Conservation (phyloP, 2,888 invertebrate genomes). For the Charanyca ferruginea region DNA sequence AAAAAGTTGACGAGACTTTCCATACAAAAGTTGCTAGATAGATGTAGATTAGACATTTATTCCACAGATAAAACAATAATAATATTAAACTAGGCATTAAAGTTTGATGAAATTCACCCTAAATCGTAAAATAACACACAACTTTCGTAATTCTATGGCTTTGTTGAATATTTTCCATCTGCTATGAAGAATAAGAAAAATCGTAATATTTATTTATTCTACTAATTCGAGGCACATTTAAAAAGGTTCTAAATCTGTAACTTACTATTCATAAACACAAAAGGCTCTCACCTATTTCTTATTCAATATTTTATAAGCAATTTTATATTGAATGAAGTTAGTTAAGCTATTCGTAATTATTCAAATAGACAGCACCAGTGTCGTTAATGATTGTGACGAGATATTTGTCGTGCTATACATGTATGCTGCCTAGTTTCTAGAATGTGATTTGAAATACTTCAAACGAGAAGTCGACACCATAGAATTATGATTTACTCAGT, state of each 20-base stretch:
- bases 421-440: too few species aligned
- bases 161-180: not conserved
- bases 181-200: not conserved
- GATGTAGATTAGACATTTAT: too few species aligned
- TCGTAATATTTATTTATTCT: too few species aligned
- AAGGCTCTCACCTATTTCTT: slow-evolving; percentile 23
- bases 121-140: too few species aligned
- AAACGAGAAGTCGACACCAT: not conserved
- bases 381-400: too few species aligned
- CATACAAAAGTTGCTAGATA: too few species aligned
- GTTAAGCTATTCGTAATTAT: not conserved
- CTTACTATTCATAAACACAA: not conserved
- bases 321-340: slow-evolving; percentile 27
- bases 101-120: too few species aligned
- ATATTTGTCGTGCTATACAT: too few species aligned
- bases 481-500: not conserved
- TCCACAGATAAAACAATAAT: too few species aligned
- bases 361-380: not conserved
- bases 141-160: not conserved
- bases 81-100: too few species aligned
- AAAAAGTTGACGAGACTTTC: too few species aligned
- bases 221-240: slow-evolving; percentile 3
- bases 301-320: slow-evolving; percentile 30
- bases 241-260: not conserved
- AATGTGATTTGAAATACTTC: not conserved